Evolutionary conservation across 1,140 invertebrate species (phyloP).

Genomic region (Gonatopus flavifemur): DNA sequence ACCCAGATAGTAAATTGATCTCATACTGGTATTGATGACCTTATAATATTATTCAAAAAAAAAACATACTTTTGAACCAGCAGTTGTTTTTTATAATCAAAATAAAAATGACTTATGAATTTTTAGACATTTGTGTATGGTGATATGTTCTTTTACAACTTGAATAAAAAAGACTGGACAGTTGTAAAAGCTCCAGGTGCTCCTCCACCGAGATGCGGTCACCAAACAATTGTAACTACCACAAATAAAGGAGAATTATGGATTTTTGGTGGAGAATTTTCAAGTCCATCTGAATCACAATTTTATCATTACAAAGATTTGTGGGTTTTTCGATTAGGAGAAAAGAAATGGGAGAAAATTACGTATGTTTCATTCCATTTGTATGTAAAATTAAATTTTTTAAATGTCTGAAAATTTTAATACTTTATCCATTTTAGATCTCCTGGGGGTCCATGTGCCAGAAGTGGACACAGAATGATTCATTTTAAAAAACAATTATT

Average conservation of each 20-base stretch:
- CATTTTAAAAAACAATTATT: slow-evolving; percentile 77
- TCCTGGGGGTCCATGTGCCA: slow-evolving; percentile 75
- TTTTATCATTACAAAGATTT: slow-evolving; percentile 94
- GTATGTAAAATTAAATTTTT: background rate
- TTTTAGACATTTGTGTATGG: slow-evolving; percentile 79
- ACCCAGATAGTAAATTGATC: too few relatives aligned
- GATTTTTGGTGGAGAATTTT: slow-evolving; percentile 92
- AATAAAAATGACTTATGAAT: too few relatives aligned
- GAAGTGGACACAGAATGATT: slow-evolving; percentile 90
- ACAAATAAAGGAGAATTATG: slow-evolving; percentile 76
- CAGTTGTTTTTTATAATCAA: background rate
- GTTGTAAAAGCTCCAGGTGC: slow-evolving; percentile 75
- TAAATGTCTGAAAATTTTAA: background rate
- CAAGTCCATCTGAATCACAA: slow-evolving; percentile 85
- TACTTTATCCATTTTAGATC: slow-evolving; percentile 54
- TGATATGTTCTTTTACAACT: slow-evolving; percentile 83
- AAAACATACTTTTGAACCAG: too few relatives aligned
- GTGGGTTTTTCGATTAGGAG: slow-evolving; percentile 79
- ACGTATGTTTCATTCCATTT: slow-evolving; percentile 50
- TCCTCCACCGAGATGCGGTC: slow-evolving; percentile 83
- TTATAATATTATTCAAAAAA: too few relatives aligned
- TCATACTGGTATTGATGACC: too few relatives aligned
- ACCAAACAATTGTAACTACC: slow-evolving; percentile 77
- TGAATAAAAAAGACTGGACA: slow-evolving; percentile 79
- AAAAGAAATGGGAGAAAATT: slow-evolving; percentile 89